phyloP scores from a whole-genome alignment of 2,113 vertebrate genomes.

The Pholis gunnellus region DNA sequence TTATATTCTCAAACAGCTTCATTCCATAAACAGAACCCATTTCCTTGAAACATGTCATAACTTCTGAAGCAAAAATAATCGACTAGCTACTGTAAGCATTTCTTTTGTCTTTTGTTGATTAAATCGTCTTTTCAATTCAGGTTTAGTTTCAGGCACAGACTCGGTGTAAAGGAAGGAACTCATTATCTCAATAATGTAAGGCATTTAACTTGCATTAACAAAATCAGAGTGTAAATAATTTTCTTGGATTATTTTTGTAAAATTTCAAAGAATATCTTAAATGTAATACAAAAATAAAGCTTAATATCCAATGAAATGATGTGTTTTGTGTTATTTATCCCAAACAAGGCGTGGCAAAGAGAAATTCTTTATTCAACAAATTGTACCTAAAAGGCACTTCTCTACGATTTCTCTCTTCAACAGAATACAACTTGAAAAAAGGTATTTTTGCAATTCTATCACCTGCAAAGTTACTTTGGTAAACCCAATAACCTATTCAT shows the following conservation, averaged over 20 bases:
- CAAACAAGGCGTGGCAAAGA: not conserved
- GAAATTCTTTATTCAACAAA: conserved; percentile 61
- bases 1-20: conserved; percentile 24
- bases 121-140: conserved; percentile 37
- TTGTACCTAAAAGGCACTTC: conserved; percentile 56
- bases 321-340: conserved; percentile 13
- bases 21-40: conserved; percentile 1
- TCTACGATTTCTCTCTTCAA: not conserved
- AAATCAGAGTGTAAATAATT: conserved; percentile 70
- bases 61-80: not conserved
- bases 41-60: conserved; percentile 1
- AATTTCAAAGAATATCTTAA: conserved; percentile 53
- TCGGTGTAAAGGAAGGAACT: conserved; percentile 20
- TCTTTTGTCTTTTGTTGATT: conserved; percentile 24
- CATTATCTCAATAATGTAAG: conserved; percentile 43
- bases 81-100: not conserved
- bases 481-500: not conserved
- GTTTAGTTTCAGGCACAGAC: conserved; percentile 34
- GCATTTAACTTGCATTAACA: conserved; percentile 53
- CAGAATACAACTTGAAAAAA: not conserved
- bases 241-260: conserved; percentile 74
- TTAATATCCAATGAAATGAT: conserved; percentile 53
- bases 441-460: too few relatives aligned
- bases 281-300: conserved; percentile 68
- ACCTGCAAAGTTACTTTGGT: not conserved